Evolutionary conservation across 2,113 vertebrate species (phyloP).

Genomic region (Tautogolabrus adspersus): DNA sequence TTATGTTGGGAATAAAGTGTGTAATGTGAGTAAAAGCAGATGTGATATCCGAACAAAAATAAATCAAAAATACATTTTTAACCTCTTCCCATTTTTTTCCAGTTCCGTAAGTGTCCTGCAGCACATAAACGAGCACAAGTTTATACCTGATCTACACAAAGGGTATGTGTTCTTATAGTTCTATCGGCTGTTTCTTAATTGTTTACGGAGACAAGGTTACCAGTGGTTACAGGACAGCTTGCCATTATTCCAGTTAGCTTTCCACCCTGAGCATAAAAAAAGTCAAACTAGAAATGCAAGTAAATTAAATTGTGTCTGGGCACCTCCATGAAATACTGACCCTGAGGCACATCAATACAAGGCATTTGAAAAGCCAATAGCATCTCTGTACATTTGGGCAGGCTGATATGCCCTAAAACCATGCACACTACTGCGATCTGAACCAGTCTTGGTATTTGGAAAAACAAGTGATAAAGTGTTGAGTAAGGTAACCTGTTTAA

Average conservation of each 20-base stretch:
- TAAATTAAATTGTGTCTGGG: neutral
- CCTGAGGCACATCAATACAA: neutral
- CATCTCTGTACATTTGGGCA: neutral
- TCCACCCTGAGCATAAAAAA: constrained; percentile 17
- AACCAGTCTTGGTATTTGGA: neutral
- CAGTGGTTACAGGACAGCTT: constrained; percentile 20
- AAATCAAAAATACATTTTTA: neutral
- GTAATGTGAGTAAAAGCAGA: constrained; percentile 7
- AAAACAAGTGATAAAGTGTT: neutral
- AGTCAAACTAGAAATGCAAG: neutral
- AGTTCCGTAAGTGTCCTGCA: neutral
- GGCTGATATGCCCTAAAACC: neutral
- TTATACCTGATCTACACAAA: neutral
- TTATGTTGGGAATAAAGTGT: neutral
- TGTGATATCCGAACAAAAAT: neutral
- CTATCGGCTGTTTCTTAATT: neutral
- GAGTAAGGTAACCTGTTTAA: too few species aligned
- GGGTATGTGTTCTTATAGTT: neutral
- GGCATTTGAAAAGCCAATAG: neutral
- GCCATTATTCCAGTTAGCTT: neutral
- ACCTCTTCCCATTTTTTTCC: neutral
- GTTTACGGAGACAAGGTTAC: constrained; percentile 14
- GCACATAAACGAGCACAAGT: neutral
- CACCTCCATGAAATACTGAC: neutral
- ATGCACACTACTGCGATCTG: neutral